Evolutionary conservation across 2,113 vertebrate genomes (phyloP).

Genomic region (Hippocampus barbouri): DNA sequence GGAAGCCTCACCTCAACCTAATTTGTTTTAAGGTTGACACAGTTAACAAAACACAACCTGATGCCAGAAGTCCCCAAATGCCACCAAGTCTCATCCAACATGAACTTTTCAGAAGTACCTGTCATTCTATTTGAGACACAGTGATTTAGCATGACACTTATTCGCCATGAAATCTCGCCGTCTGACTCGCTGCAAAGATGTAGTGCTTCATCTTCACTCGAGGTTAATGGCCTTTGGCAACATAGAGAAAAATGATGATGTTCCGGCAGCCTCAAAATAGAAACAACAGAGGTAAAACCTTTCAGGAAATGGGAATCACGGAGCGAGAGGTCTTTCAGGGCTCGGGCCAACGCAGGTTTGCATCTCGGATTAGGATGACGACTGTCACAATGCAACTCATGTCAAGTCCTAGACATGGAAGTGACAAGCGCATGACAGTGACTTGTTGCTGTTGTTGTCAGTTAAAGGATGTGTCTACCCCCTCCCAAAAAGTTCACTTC

Average conservation of each 20-base stretch:
- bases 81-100: conserved; percentile 8
- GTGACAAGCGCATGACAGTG: conserved; percentile 60
- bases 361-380: conserved; percentile 47
- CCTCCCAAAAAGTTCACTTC: background rate
- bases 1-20: no score
- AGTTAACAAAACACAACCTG: background rate
- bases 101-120: conserved; percentile 33
- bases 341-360: conserved; percentile 42
- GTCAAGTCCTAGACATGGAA: conserved; percentile 46
- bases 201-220: conserved; percentile 2
- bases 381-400: conserved; percentile 59
- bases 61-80: background rate
- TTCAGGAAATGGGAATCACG: conserved; percentile 48
- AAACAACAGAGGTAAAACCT: conserved; percentile 54
- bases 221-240: conserved; percentile 10
- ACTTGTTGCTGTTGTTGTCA: background rate
- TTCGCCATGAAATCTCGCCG: conserved; percentile 50
- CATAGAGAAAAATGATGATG: conserved; percentile 31
- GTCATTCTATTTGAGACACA: conserved; percentile 22
- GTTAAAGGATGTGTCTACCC: background rate
- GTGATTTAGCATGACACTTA: conserved; percentile 34
- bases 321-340: conserved; percentile 48
- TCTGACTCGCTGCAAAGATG: conserved; percentile 15
- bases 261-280: conserved; percentile 43
- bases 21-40: background rate